Evolutionary conservation across 1,140 invertebrate species (phyloP).

Genomic region (Bombus picipes): DNA sequence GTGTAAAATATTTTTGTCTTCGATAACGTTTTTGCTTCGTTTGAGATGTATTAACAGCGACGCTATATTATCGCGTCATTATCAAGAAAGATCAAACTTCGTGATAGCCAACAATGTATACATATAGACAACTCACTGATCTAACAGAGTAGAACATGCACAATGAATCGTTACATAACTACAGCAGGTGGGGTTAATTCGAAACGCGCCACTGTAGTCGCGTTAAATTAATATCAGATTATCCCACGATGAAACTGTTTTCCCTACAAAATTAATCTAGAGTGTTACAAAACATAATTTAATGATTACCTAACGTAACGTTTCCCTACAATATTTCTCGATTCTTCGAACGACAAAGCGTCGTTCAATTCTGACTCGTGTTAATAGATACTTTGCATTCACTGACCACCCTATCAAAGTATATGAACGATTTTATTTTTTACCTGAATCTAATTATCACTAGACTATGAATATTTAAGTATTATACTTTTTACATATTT

Average conservation of each 20-base stretch:
- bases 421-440: too few species aligned
- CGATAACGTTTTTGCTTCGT: not conserved
- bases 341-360: too few species aligned
- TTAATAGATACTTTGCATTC: too few species aligned
- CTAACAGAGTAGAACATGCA: not conserved
- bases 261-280: not conserved
- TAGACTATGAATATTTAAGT: too few species aligned
- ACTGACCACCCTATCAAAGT: too few species aligned
- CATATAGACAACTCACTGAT: constrained; percentile 1
- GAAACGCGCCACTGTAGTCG: not conserved
- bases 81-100: not conserved
- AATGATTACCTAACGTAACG: not conserved
- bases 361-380: too few species aligned
- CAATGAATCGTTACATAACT: not conserved
- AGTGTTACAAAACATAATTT: not conserved
- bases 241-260: not conserved
- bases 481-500: too few species aligned
- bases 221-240: constrained; percentile 26
- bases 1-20: too few species aligned
- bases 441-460: too few species aligned
- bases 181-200: not conserved
- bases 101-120: not conserved
- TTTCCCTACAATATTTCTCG: not conserved
- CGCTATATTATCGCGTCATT: not conserved
- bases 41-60: not conserved